phyloP scores from a whole-genome alignment of 2,888 invertebrate species.

The Coenonympha glycerion region DNA sequence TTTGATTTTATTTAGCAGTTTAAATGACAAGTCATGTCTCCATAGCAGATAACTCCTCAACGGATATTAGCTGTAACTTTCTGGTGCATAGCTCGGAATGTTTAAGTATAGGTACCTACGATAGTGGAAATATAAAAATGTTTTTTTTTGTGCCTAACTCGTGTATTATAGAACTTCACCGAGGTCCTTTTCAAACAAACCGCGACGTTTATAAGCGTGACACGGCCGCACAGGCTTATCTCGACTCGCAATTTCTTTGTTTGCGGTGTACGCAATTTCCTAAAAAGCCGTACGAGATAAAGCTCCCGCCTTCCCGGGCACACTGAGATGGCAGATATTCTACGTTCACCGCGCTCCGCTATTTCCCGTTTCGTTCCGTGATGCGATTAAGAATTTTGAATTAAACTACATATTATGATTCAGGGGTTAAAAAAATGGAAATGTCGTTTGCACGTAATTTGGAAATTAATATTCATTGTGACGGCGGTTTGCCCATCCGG shows the following conservation, averaged over 20 bases:
- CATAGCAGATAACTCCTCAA: too few relatives aligned
- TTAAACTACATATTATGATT: constrained; percentile 8
- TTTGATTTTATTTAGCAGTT: too few relatives aligned
- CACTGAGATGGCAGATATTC: constrained; percentile 61
- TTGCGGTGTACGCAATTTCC: constrained; percentile 67
- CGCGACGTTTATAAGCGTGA: constrained; percentile 42
- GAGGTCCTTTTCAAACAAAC: constrained; percentile 7
- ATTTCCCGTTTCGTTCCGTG: constrained; percentile 9
- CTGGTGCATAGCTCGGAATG: too few relatives aligned
- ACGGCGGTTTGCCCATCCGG: too few relatives aligned
- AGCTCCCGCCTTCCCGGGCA: constrained; percentile 43
- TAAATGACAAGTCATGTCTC: too few relatives aligned
- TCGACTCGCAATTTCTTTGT: constrained; percentile 65
- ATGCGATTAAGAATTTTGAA: constrained; percentile 12
- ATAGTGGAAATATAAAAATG: too few relatives aligned
- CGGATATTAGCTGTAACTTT: too few relatives aligned
- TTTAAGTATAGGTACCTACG: too few relatives aligned
- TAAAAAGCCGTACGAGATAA: constrained; percentile 58
- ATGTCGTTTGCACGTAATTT: too few relatives aligned
- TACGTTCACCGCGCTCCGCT: constrained; percentile 14
- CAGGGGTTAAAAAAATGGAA: not conserved
- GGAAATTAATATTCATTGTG: too few relatives aligned
- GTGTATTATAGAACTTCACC: not conserved
- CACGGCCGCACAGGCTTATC: constrained; percentile 60
- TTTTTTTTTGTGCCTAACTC: too few relatives aligned